Evolutionary conservation across 2,888 invertebrate genomes (phyloP).

Genomic region (Anorthoa munda): DNA sequence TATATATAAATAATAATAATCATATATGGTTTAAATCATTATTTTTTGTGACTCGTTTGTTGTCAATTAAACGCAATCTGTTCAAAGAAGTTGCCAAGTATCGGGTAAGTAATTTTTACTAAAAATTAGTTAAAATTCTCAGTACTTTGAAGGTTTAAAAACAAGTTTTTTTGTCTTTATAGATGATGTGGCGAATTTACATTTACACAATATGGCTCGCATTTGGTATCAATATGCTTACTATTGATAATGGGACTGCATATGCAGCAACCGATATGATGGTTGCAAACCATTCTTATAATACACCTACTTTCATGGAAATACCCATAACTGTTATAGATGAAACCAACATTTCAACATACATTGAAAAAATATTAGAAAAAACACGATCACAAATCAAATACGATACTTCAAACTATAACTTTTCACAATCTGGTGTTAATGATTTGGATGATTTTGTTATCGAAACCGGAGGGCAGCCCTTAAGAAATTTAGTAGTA

Average conservation of each 20-base stretch:
- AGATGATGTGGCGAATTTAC: neutral
- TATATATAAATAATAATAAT: too few relatives aligned
- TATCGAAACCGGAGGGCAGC: constrained; percentile 86
- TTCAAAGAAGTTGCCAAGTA: too few relatives aligned
- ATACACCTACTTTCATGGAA: neutral
- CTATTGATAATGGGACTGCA: neutral
- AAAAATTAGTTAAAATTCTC: too few relatives aligned
- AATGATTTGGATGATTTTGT: constrained; percentile 92
- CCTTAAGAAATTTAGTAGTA: constrained; percentile 94
- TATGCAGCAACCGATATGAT: neutral
- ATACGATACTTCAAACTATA: constrained; percentile 75
- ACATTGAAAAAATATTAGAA: constrained; percentile 81
- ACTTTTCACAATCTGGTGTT: constrained; percentile 79
- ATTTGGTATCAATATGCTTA: neutral
- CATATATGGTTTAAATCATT: too few relatives aligned
- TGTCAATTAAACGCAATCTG: too few relatives aligned
- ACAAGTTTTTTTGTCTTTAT: too few relatives aligned
- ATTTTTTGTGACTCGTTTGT: too few relatives aligned
- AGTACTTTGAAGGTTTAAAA: too few relatives aligned
- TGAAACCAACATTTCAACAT: constrained; percentile 37
- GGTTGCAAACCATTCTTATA: neutral
- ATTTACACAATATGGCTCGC: neutral
- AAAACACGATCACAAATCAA: constrained; percentile 81
- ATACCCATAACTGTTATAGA: neutral
- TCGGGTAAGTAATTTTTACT: too few relatives aligned